phyloP scores from a whole-genome alignment of 2,888 invertebrate genomes.

The Parapristionchus giblindavisi region DNA sequence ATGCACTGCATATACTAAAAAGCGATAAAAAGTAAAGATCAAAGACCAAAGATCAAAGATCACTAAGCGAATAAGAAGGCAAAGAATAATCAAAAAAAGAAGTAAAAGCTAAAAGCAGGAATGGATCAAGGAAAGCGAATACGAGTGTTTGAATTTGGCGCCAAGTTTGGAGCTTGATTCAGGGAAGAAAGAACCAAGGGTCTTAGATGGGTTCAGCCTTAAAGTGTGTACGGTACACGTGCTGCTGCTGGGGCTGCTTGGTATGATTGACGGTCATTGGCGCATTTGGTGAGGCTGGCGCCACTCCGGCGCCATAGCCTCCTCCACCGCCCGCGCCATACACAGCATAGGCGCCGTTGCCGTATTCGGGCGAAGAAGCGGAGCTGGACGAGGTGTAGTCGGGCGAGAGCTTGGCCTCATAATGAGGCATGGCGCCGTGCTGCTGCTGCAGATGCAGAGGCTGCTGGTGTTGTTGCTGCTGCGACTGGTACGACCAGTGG shows the following conservation, averaged over 20 bases:
- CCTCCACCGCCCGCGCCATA: slow-evolving; percentile 20
- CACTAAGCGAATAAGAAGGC: too few relatives aligned
- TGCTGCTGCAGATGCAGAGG: background rate
- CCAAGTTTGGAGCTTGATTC: too few relatives aligned
- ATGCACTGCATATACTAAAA: too few relatives aligned
- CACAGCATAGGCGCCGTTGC: slow-evolving; percentile 11
- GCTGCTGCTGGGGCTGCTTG: background rate
- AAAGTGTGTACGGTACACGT: slow-evolving; percentile 22
- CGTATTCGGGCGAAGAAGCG: slow-evolving; percentile 23
- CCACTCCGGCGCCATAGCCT: slow-evolving; percentile 2
- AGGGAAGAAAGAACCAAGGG: too few relatives aligned
- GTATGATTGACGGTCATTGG: slow-evolving; percentile 23
- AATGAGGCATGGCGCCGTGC: background rate
- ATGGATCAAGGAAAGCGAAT: too few relatives aligned
- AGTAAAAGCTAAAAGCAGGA: too few relatives aligned
- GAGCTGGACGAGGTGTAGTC: slow-evolving; percentile 27
- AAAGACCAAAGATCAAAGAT: too few relatives aligned
- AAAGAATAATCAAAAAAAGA: too few relatives aligned
- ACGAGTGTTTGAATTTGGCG: too few relatives aligned
- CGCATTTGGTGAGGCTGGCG: background rate
- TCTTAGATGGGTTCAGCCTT: slow-evolving; percentile 32
- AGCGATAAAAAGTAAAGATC: too few relatives aligned
- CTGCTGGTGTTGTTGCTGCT: slow-evolving; percentile 12
- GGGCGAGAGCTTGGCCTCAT: slow-evolving; percentile 21
- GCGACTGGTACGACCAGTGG: slow-evolving; percentile 10